Conservation (phyloP, 2,797 vertebrate species). For the Notamacropus eugenii region DNA sequence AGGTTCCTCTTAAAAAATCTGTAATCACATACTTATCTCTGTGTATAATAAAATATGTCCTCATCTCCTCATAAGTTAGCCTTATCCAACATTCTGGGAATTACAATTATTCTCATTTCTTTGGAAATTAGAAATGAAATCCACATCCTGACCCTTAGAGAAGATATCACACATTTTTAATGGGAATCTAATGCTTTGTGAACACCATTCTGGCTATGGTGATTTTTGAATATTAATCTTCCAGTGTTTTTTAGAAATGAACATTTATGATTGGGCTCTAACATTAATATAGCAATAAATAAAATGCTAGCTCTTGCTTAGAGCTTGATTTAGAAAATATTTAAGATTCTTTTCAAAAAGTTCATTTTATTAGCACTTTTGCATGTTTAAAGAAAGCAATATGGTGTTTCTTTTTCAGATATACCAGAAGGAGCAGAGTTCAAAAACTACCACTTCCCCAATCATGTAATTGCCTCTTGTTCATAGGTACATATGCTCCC, state of each 20-base stretch:
- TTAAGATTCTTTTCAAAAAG: constrained; percentile 34
- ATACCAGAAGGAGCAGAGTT: neutral
- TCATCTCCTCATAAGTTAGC: constrained; percentile 11
- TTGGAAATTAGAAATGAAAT: constrained; percentile 67
- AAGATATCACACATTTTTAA: constrained; percentile 56
- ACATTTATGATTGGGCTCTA: constrained; percentile 46
- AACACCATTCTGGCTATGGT: constrained; percentile 27
- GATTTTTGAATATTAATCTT: constrained; percentile 48
- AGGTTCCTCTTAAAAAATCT: constrained; percentile 34
- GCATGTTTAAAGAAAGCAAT: neutral
- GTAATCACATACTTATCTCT: constrained; percentile 40
- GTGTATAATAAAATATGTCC: constrained; percentile 48
- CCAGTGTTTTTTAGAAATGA: constrained; percentile 47
- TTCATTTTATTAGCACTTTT: constrained; percentile 42
- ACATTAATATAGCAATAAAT: constrained; percentile 24
- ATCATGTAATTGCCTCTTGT: neutral
- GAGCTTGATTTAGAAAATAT: constrained; percentile 16
- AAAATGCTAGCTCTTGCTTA: neutral
- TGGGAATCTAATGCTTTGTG: constrained; percentile 41
- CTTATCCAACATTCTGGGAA: constrained; percentile 36
- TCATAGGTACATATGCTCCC: neutral
- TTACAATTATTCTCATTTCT: constrained; percentile 26
- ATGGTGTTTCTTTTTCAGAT: constrained; percentile 13
- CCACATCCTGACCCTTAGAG: neutral
- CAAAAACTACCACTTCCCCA: constrained; percentile 9